Evolutionary conservation across 2,797 vertebrate species (phyloP).

Genomic region (Tiaroga cobitis): DNA sequence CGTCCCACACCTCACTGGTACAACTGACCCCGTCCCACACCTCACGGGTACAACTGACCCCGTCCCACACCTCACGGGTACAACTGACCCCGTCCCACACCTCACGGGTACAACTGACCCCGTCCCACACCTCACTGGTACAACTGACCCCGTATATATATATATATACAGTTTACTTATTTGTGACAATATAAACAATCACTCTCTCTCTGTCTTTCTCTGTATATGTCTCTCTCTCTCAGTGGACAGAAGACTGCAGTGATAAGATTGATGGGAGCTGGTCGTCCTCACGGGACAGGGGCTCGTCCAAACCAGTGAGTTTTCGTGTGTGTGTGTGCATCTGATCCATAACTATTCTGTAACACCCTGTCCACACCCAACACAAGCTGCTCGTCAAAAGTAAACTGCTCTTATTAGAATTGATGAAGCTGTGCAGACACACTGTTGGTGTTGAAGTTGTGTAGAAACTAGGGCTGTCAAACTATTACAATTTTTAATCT

Average conservation of each 20-base stretch:
- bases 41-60: too few species aligned
- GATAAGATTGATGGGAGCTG: slow-evolving; percentile 87
- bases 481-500: too few species aligned
- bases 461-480: neutral
- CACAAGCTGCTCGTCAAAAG: neutral
- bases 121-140: too few species aligned
- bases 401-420: neutral
- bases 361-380: neutral
- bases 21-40: too few species aligned
- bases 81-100: too few species aligned
- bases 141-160: slow-evolving; percentile 27
- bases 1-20: too few species aligned
- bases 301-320: slow-evolving; percentile 77
- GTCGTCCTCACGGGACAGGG: slow-evolving; percentile 86
- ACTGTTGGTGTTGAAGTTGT: neutral
- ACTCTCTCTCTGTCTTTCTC: neutral
- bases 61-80: too few species aligned
- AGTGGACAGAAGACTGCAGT: slow-evolving; percentile 91
- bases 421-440: neutral
- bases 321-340: neutral
- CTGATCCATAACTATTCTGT: too few species aligned
- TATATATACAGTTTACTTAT: neutral
- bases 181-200: neutral
- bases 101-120: too few species aligned
- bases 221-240: slow-evolving; percentile 60